Evolutionary conservation across 2,113 vertebrate genomes (phyloP).

Genomic region (Electrona antarctica): DNA sequence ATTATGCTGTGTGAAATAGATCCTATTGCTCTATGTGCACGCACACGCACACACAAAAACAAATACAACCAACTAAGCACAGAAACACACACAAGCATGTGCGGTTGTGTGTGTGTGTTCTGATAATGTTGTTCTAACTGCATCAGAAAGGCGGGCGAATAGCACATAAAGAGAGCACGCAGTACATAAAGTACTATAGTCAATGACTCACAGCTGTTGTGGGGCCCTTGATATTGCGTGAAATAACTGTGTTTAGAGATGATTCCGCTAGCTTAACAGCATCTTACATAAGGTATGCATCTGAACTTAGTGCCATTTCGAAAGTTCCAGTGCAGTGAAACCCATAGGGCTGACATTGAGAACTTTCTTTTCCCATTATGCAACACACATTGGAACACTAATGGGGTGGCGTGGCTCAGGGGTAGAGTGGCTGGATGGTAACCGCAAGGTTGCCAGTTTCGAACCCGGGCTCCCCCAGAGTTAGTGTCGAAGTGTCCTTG

Average conservation of each 20-base stretch:
- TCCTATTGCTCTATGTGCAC: no score
- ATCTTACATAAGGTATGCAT: conserved; percentile 7
- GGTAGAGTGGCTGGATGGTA: no score
- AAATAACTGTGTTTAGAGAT: conserved; percentile 56
- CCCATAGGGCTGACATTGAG: neutral
- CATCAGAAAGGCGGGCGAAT: conserved; percentile 67
- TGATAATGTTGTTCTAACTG: conserved; percentile 46
- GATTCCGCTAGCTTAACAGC: conserved; percentile 22
- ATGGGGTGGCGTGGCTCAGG: no score
- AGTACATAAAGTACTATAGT: conserved; percentile 71
- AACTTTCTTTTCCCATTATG: neutral
- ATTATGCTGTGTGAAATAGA: no score
- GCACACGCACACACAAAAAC: conserved; percentile 8
- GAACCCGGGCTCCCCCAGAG: no score
- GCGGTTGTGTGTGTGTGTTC: no score
- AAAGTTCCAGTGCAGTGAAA: conserved; percentile 2
- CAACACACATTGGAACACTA: no score
- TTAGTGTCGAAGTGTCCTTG: no score
- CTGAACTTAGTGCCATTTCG: neutral
- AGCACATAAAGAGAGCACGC: conserved; percentile 68
- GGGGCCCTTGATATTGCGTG: conserved; percentile 50
- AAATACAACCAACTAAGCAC: no score
- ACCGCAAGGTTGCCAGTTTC: no score
- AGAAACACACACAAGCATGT: no score
- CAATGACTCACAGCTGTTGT: conserved; percentile 70